Evolutionary conservation across 2,797 vertebrate genomes (phyloP), one percentile per base, ranked within the genome.

Genomic region (Phyllotis vaccarum): DNA sequence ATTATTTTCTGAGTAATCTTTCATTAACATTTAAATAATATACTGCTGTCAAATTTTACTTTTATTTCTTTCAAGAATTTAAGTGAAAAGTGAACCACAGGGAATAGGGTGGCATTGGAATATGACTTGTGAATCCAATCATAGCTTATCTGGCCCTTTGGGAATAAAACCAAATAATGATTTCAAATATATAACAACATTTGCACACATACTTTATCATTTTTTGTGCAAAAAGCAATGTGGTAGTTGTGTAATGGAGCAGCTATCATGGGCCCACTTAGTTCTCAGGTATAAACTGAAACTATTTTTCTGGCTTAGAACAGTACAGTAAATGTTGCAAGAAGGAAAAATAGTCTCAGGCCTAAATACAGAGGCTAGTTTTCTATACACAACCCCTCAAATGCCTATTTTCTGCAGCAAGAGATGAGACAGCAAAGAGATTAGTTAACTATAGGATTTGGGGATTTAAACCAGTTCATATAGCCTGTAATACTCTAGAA

Each of bases 381-480:
- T 9, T 82, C 31, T 85, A 31, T 56, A 68, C 9, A 46, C 62
- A 21, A 82, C 86, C 52, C 19, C 64, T 17, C 82, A 94, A 95
- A 75, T 56, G 11, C n/a, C 64, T 79, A 16, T 34, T 60, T 87
- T 92, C 40, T 52, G 27, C 68, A 27, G 40, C 16, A 95, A 24
- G 12, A 90, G 83, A 88, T 66, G 56, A 0, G 0, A 86, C 96
- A 95, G 97, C 92, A 72, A 34, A 92, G 94, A 95, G 96, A 98
- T 98, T 78, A 83, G 95, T 97, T 96, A 98, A 68, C 83, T 97
- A 54, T 89, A 96, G 96, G 80, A 97, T 97, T 98, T 96, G 88
- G 13, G 54, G 86, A 64, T 75, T 97, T 98, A 96, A 92, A 98
- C 81, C 17, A 91, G 82, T 86, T 97, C 92, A 91, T 78, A 78